Evolutionary conservation across 2,888 invertebrate genomes (phyloP).

Genomic region (Aleiodes testaceus): DNA sequence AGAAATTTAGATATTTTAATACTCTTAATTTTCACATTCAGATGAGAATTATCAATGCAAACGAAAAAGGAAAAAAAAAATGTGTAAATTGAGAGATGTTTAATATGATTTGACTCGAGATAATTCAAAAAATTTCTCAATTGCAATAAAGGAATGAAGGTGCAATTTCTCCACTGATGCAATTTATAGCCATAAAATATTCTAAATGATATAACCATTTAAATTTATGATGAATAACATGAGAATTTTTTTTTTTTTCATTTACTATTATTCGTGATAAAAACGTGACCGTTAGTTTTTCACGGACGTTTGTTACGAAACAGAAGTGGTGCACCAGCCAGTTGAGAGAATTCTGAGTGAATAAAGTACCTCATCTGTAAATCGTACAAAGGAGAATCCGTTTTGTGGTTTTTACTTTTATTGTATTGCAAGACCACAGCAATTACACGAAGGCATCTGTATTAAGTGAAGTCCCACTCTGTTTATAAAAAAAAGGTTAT

Average conservation of each 20-base stretch:
- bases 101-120: slow-evolving; percentile 2
- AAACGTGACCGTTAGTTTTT: slow-evolving; percentile 36
- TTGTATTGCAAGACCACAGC: slow-evolving; percentile 46
- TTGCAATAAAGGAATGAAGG: background rate
- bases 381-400: slow-evolving; percentile 37
- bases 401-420: slow-evolving; percentile 43
- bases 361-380: slow-evolving; percentile 20
- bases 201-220: slow-evolving; percentile 7
- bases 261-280: slow-evolving; percentile 9
- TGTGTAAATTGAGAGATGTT: slow-evolving; percentile 12
- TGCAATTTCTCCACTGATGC: background rate
- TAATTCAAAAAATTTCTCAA: background rate
- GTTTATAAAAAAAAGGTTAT: background rate
- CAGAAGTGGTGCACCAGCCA: slow-evolving; percentile 11
- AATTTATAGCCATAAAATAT: background rate
- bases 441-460: slow-evolving; percentile 35
- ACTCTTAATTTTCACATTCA: background rate
- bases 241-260: slow-evolving; percentile 4
- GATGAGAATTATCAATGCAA: background rate
- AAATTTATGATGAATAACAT: slow-evolving; percentile 8
- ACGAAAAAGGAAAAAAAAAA: background rate
- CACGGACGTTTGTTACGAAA: slow-evolving; percentile 37
- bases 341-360: slow-evolving; percentile 1
- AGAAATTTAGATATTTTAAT: too few relatives aligned
- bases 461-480: slow-evolving; percentile 17